Evolutionary conservation across 2,113 vertebrate genomes (phyloP), one percentile per base, ranked within the genome.

Genomic region (Macquaria ambigua): DNA sequence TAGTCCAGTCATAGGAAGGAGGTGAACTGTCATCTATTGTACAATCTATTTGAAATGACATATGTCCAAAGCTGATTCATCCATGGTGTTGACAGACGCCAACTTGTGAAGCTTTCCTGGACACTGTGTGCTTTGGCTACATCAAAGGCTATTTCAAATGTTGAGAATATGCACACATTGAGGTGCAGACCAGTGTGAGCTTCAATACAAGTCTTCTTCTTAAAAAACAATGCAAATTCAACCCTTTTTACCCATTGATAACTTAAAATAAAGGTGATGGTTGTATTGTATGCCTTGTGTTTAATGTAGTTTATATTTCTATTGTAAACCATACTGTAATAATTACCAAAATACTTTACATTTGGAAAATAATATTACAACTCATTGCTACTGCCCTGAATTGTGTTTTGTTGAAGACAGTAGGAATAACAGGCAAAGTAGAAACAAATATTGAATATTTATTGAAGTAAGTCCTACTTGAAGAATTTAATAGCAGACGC

Each of bases 1-100:
- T 23, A 1, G 12, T 53, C 31, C 23, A 62, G 28, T 48, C 66
- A 46, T 46, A 15, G 41, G 15, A 74, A 8, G 31, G n/a, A 52
- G 31, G 53, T 31, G 8, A 64, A 37, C 64, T 53, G 55, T 53
- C 43, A 67, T 56, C 48, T 21, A 9, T 64, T 55, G 20, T 71
- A 5, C 20, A 52, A 59, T 11, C 34, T 5, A 28, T 66, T 23
- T 73, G 41, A 68, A 79, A 74, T 78, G 70, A 79, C 62, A 59
- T 23, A 11, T 61, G 12, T 68, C n/a, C n/a, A 34, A 43, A 59
- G 39, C 11, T 21, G 11, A 50, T 31, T 69, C 43, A 61, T 52
- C 55, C 11, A 18, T 50, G 14, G 4, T 48, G 20, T 58, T 67
- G 58, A 79, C 34, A 43, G 53, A 53, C n/a, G 3, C 21, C 9